Base-by-base conservation (phyloP, 2,797 vertebrate genomes). In the Caiman crocodilus region DNA sequence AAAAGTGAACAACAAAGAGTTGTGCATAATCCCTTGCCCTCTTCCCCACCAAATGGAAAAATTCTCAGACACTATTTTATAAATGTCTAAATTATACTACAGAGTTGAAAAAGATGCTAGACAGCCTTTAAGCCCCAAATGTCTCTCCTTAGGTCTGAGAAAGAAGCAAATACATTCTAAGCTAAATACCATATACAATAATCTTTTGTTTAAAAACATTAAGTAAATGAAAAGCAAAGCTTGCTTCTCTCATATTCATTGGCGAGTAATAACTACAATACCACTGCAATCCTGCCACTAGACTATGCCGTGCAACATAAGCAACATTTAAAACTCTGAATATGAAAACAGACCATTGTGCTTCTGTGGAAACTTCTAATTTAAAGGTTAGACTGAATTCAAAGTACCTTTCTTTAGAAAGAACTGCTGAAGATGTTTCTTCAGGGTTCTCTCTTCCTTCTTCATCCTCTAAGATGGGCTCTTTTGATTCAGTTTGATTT, bases 401-500 rank as follows among this genome's bases (percentile, higher is more conserved):
- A 85, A 95, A 79, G 89, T 80, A 99, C 99, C 99, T 99, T 97
- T 99, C 99, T 95, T 95, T 96, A 76, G 95, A 97, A 90, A 98
- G 95, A 92, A 93, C 92, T 87, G 98, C 96, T 82, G 97, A 92
- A 94, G 97, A 67, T 20, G 94, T 83, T 83, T 97, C 95, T 90
- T 97, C 96, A 35, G 94, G 86, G 50, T 97, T 97, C 94, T 85
- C 96, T 90, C 97, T 97, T 67, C 95, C 92, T 67, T 96, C 96
- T 84, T 95, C 94, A 71, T 95, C 83, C 77, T 96, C 95, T 79
- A 85, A 89, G 28, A 78, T 76, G 89, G 93, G 65, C 58, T 93
- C 96, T 64, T 71, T 91, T 1, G 14, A 61, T 90, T 95, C 79
- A 0, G 64, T 91, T 86, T 95, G 96, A 55, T 73, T 97, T 90